Evolutionary conservation across 1,140 invertebrate species (phyloP).

Genomic region (Dreissena rostriformis): DNA sequence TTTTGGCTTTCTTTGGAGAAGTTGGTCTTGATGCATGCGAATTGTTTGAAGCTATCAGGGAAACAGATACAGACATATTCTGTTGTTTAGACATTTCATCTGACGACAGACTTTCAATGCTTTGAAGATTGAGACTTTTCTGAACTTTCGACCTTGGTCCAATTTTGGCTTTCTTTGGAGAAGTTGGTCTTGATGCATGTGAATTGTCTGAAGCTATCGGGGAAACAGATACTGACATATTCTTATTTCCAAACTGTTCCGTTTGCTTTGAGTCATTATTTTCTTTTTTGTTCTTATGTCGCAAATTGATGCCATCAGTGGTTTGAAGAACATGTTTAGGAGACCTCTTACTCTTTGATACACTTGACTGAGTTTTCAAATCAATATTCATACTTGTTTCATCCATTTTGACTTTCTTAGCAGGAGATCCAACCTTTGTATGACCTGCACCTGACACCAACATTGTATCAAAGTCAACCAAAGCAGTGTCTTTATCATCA

Average conservation of each 20-base stretch:
- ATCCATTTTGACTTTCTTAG: too few relatives aligned
- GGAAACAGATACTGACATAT: slow-evolving; percentile 1
- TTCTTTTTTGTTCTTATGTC: not conserved
- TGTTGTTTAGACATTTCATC: slow-evolving; percentile 23
- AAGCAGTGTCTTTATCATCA: too few relatives aligned
- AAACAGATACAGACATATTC: too few relatives aligned
- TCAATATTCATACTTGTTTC: too few relatives aligned
- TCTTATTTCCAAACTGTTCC: slow-evolving; percentile 10
- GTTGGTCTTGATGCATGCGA: not conserved
- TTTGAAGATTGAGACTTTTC: not conserved
- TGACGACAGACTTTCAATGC: slow-evolving; percentile 10
- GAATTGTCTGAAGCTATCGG: not conserved
- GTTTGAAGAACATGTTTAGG: too few relatives aligned
- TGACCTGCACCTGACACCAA: too few relatives aligned
- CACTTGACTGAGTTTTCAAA: too few relatives aligned
- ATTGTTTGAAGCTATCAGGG: not conserved
- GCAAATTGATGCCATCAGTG: too few relatives aligned
- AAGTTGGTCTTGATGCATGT: not conserved
- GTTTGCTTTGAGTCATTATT: slow-evolving; percentile 9
- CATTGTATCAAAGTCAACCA: too few relatives aligned
- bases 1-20: not conserved
- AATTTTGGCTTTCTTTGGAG: not conserved
- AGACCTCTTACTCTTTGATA: too few relatives aligned
- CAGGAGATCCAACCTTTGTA: too few relatives aligned
- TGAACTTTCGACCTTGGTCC: slow-evolving; percentile 2